A percentile compares a stretch with the other conserved stretches of the same genome.
phyloP scores from a whole-genome alignment of 2,113 vertebrate genomes.

The Entomyzon cyanotis region DNA sequence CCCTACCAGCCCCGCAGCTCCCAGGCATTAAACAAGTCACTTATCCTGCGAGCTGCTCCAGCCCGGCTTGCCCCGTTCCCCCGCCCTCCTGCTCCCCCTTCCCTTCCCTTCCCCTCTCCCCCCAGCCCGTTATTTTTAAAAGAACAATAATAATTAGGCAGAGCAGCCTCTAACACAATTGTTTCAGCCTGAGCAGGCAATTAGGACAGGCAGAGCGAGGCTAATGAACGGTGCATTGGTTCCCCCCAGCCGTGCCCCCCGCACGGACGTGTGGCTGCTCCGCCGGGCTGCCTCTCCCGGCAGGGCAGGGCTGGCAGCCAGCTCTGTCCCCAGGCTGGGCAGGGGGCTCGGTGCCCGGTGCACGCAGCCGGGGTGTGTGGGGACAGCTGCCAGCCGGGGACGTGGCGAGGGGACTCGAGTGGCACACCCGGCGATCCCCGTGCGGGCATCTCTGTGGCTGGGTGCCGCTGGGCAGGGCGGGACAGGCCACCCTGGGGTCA shows the following conservation, averaged over 20 bases:
- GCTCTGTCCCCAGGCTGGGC: no score
- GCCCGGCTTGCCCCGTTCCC: not conserved
- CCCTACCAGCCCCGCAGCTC: not conserved
- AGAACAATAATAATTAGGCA: constrained; percentile 74
- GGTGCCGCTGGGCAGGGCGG: not conserved
- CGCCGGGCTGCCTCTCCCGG: not conserved
- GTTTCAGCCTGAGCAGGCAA: constrained; percentile 73
- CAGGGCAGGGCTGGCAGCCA: not conserved
- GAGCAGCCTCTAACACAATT: constrained; percentile 73
- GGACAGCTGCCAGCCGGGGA: not conserved
- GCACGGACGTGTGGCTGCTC: not conserved
- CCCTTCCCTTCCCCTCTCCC: not conserved
- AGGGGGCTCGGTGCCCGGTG: no score
- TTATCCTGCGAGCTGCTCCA: not conserved
- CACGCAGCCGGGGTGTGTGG: no score
- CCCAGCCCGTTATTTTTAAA: constrained; percentile 15
- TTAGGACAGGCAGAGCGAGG: constrained; percentile 71
- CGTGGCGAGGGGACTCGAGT: no score
- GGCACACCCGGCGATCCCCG: not conserved
- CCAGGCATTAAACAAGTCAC: constrained; percentile 37
- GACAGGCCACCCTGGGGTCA: no score
- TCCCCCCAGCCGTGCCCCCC: not conserved
- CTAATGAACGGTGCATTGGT: constrained; percentile 64
- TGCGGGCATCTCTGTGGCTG: no score
- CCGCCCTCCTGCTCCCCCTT: not conserved